Conservation (phyloP, 1,140 invertebrate genomes). For the Drosophila trapezifrons region DNA sequence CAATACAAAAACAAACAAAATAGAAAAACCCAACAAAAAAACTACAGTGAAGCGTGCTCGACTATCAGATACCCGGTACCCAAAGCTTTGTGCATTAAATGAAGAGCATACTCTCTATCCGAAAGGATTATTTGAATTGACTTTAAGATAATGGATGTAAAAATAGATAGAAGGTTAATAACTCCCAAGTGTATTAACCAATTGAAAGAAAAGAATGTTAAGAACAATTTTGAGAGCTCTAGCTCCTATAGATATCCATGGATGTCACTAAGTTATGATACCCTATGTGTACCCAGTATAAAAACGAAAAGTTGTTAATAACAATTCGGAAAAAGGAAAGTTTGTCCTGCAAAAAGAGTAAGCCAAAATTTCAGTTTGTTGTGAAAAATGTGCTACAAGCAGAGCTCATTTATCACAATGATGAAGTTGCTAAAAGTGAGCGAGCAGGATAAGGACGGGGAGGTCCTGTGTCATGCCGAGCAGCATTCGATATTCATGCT, state of each 20-base stretch:
- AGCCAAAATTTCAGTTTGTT: slow-evolving; percentile 46
- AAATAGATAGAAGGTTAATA: no score
- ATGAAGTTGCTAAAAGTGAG: slow-evolving; percentile 61
- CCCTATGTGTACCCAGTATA: background rate
- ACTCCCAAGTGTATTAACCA: no score
- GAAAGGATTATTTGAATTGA: background rate
- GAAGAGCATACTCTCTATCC: background rate
- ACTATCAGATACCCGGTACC: background rate
- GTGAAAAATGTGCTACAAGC: slow-evolving; percentile 58
- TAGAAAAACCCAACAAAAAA: background rate
- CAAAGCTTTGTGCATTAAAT: background rate
- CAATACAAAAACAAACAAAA: background rate
- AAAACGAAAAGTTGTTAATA: slow-evolving; percentile 67
- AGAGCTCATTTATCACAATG: slow-evolving; percentile 74
- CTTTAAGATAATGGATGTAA: no score
- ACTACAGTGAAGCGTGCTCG: background rate
- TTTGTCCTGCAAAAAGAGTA: slow-evolving; percentile 19
- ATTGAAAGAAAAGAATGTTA: no score
- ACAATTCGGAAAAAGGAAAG: slow-evolving; percentile 61
- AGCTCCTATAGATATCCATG: no score
- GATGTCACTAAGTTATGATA: background rate
- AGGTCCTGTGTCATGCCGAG: slow-evolving; percentile 42
- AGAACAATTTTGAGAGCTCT: no score
- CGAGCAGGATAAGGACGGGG: slow-evolving; percentile 2
- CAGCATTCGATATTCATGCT: slow-evolving; percentile 64